Percentiles rank a stretch among this genome's conserved stretches.
Evolutionary conservation across 2,888 invertebrate species (phyloP).

Genomic region (Heliconius cydno): DNA sequence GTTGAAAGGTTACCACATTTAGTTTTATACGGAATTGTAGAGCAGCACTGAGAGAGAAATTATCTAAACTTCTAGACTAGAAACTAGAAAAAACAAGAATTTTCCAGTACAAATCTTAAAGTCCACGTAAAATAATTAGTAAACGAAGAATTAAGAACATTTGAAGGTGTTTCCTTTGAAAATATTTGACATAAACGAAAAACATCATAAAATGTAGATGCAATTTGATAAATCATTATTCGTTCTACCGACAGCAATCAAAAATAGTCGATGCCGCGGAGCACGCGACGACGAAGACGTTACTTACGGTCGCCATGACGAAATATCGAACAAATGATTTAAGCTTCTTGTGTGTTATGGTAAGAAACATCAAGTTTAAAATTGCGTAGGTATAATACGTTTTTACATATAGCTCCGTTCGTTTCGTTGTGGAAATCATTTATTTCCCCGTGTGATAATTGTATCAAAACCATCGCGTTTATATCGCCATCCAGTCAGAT

Average conservation of each 20-base stretch:
- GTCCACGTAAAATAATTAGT: too few species aligned
- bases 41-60: too few species aligned
- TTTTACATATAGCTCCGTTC: too few species aligned
- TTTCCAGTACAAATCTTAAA: too few species aligned
- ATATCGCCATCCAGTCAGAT: background rate
- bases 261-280: background rate
- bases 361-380: background rate
- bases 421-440: too few species aligned
- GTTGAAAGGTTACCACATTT: too few species aligned
- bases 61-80: too few species aligned
- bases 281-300: conserved; percentile 8
- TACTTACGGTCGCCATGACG: conserved; percentile 13
- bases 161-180: background rate
- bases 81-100: too few species aligned
- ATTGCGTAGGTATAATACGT: background rate
- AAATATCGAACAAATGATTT: conserved; percentile 18
- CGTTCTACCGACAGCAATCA: background rate
- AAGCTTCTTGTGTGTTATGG: background rate
- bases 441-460: too few species aligned
- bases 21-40: too few species aligned
- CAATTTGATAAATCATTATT: background rate
- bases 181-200: background rate
- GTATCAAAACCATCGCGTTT: background rate
- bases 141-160: too few species aligned
- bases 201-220: background rate